A percentile compares a stretch with the other conserved stretches of the same genome.
These are phyloP conservation scores for Lasioglossum lativentre DNA, from an alignment of 2,888 invertebrate species.

Conservation along the genomic window DNA sequence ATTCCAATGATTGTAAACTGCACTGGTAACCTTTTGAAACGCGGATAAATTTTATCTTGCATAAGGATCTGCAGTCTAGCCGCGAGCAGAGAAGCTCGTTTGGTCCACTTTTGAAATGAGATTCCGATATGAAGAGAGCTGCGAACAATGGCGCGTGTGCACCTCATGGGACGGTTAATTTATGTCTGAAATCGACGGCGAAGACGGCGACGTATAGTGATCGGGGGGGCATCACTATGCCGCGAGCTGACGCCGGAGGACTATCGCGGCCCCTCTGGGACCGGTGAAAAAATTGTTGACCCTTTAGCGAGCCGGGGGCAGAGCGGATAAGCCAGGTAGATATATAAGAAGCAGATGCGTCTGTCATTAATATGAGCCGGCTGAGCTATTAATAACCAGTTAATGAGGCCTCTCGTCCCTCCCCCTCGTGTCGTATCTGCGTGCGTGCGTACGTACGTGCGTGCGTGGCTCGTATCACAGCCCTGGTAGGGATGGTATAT, in stretches of 20 bases:
- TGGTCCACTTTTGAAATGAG: neutral
- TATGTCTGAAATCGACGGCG: conserved; percentile 12
- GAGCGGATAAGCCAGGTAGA: conserved; percentile 67
- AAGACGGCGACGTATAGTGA: conserved; percentile 8
- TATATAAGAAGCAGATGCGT: conserved; percentile 77
- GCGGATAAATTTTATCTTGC: too few relatives aligned
- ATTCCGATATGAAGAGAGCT: neutral
- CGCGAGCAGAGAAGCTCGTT: neutral
- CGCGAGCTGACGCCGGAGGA: neutral
- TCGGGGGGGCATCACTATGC: neutral
- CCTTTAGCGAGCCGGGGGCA: conserved; percentile 34
- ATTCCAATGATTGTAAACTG: too few relatives aligned
- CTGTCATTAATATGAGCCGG: conserved; percentile 82
- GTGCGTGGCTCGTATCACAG: conserved; percentile 13
- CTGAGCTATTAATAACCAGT: conserved; percentile 82
- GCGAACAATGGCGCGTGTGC: neutral
- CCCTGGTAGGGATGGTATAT: conserved; percentile 29
- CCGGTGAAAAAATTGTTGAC: conserved; percentile 64
- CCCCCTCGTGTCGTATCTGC: conserved; percentile 68
- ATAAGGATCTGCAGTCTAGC: too few relatives aligned
- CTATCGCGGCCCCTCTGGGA: conserved; percentile 16
- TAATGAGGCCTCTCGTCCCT: conserved; percentile 80
- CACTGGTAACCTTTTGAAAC: too few relatives aligned
- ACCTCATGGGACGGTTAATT: neutral
- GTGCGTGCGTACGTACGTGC: conserved; percentile 57